Conservation (phyloP, 1,140 invertebrate genomes). For the Drosophila takahashii region DNA sequence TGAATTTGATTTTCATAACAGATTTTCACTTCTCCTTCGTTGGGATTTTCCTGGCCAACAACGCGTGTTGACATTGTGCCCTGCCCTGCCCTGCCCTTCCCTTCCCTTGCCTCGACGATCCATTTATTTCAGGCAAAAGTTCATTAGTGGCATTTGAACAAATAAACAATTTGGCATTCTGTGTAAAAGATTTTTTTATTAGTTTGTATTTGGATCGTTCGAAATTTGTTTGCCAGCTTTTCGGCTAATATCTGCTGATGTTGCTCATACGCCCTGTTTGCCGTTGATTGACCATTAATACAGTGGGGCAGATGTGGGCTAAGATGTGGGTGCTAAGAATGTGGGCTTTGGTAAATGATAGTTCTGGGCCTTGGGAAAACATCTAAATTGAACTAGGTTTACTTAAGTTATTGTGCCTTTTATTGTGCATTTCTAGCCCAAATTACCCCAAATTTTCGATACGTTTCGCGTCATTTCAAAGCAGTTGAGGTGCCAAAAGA, state of each 20-base stretch:
- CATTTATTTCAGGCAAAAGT: conserved; percentile 50
- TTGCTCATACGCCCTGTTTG: conserved; percentile 34
- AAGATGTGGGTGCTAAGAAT: neutral
- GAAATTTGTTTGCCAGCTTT: conserved; percentile 54
- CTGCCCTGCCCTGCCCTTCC: conserved; percentile 18
- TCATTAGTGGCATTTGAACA: conserved; percentile 65
- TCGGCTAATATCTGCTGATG: conserved; percentile 35
- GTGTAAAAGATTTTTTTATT: conserved; percentile 74
- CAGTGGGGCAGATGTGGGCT: conserved; percentile 15
- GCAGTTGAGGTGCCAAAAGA: conserved; percentile 23
- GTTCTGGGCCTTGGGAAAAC: neutral
- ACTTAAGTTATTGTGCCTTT: conserved; percentile 24
- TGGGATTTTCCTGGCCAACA: conserved; percentile 12
- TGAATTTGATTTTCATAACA: conserved; percentile 63
- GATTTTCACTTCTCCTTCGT: conserved; percentile 40
- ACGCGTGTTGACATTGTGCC: conserved; percentile 42
- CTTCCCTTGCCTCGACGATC: conserved; percentile 12
- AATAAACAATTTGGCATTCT: conserved; percentile 73
- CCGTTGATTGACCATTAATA: conserved; percentile 37
- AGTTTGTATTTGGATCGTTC: conserved; percentile 49
- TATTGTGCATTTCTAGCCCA: conserved; percentile 7
- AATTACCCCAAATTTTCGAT: neutral
- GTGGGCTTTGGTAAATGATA: neutral
- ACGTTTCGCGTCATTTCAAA: conserved; percentile 4
- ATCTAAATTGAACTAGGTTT: conserved; percentile 36